Conservation (phyloP, 2,113 vertebrate species). For the Isurus oxyrinchus region DNA sequence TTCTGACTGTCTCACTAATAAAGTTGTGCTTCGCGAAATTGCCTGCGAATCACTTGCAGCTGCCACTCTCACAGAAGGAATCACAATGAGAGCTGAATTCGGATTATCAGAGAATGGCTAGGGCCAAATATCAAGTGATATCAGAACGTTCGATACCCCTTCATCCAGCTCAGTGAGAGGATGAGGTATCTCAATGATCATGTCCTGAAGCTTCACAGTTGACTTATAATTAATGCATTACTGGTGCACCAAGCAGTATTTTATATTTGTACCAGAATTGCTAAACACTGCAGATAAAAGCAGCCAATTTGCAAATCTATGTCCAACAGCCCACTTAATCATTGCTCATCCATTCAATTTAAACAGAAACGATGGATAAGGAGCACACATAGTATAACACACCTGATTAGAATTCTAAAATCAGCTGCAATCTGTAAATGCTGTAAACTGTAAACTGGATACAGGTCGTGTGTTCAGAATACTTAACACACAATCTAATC, state of each 20-base stretch:
- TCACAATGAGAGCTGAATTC: background rate
- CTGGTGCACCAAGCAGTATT: background rate
- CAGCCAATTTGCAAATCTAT: background rate
- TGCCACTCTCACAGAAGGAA: background rate
- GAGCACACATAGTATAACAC: background rate
- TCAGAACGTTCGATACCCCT: background rate
- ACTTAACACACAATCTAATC: background rate
- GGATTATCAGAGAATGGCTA: background rate
- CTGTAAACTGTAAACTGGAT: background rate
- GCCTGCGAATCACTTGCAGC: background rate
- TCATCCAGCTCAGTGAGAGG: background rate
- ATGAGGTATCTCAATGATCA: background rate
- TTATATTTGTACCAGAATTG: background rate
- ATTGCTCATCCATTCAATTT: slow-evolving; percentile 1
- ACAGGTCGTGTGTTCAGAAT: background rate
- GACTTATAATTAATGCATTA: background rate
- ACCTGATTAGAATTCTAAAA: background rate
- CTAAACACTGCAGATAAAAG: background rate
- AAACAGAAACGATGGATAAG: background rate
- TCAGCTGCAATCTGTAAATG: background rate
- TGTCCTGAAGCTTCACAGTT: background rate
- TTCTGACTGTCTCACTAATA: background rate
- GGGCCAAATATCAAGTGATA: background rate
- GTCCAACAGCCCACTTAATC: background rate
- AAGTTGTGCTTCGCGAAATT: background rate